Conservation (phyloP, 2,888 invertebrate genomes). For the Hoplodrina blanda region DNA sequence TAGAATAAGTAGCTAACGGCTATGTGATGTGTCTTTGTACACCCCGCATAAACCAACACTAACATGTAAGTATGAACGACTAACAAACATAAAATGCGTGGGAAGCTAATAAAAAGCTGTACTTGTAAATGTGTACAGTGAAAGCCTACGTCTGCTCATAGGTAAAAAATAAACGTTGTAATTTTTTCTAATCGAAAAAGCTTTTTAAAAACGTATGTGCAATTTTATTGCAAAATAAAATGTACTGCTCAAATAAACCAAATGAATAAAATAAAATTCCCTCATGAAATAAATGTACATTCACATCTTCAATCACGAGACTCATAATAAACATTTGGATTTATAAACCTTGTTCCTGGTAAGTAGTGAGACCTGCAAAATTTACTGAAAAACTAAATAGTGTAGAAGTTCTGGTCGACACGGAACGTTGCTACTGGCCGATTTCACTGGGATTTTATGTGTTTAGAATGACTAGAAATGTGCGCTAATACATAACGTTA, state of each 20-base stretch:
- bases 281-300: conserved; percentile 73
- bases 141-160: conserved; percentile 56
- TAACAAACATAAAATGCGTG: conserved; percentile 60
- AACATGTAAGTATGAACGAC: conserved; percentile 46
- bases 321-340: conserved; percentile 76
- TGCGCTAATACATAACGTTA: conserved; percentile 34
- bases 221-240: conserved; percentile 67
- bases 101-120: conserved; percentile 74
- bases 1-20: too few relatives aligned
- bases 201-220: conserved; percentile 42
- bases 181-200: conserved; percentile 48
- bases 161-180: conserved; percentile 45
- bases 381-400: conserved; percentile 89
- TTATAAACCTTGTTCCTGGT: conserved; percentile 89
- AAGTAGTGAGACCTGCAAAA: conserved; percentile 90
- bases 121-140: conserved; percentile 65
- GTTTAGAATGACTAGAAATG: conserved; percentile 15
- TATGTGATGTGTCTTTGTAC: too few relatives aligned
- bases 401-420: conserved; percentile 77
- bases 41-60: conserved; percentile 20
- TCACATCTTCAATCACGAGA: conserved; percentile 80
- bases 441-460: conserved; percentile 5
- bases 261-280: conserved; percentile 60
- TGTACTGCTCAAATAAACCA: conserved; percentile 63
- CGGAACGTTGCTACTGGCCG: neutral